phyloP scores from a whole-genome alignment of 1,140 invertebrate species.

The Zaprionus capensis region DNA sequence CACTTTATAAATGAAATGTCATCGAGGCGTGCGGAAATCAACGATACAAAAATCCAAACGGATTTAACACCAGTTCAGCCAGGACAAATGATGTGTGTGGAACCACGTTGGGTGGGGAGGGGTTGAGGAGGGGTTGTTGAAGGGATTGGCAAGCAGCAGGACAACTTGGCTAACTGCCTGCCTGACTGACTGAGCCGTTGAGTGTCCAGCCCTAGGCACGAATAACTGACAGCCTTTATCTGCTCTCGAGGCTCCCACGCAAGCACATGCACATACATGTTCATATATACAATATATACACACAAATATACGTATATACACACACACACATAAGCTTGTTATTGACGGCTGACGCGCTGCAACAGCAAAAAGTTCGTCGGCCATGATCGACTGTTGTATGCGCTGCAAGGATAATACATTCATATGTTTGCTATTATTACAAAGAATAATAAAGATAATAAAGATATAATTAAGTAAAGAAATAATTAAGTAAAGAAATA shows the following conservation, averaged over 20 bases:
- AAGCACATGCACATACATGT: background rate
- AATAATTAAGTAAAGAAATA: background rate
- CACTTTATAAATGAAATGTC: constrained; percentile 83
- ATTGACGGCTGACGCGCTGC: constrained; percentile 51
- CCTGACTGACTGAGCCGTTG: constrained; percentile 38
- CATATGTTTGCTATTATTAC: background rate
- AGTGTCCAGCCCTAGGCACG: constrained; percentile 40
- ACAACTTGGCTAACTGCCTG: constrained; percentile 11
- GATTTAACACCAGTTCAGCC: constrained; percentile 68
- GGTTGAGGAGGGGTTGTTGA: background rate
- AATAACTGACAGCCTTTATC: constrained; percentile 74
- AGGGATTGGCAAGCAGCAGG: background rate
- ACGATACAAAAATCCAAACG: constrained; percentile 60
- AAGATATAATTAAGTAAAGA: background rate
- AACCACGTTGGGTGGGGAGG: constrained; percentile 3
- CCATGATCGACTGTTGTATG: background rate
- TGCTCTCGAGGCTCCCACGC: constrained; percentile 48
- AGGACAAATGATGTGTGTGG: constrained; percentile 49
- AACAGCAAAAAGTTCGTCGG: too few species aligned
- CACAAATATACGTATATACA: constrained; percentile 16
- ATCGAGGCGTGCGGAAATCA: constrained; percentile 79
- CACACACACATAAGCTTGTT: constrained; percentile 56
- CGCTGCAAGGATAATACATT: background rate
- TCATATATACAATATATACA: too few species aligned
- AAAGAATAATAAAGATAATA: too few species aligned